Base-by-base conservation (phyloP, 2,113 vertebrate species). In the Pomatostomus ruficeps region DNA sequence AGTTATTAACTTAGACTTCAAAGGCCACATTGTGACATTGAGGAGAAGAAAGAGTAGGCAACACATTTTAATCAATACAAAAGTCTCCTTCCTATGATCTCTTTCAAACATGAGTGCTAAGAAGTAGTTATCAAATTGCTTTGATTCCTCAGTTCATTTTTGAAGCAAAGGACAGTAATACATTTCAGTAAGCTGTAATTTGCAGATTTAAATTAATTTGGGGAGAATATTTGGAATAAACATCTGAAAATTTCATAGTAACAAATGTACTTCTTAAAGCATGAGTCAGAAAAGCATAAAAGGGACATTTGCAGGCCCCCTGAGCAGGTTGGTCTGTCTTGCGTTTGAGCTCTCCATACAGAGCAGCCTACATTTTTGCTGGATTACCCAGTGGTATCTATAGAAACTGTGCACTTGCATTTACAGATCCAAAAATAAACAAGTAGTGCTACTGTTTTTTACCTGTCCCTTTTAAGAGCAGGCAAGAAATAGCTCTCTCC, bases 341-440 rank as follows among this genome's bases (percentile, higher is more conserved):
- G 3, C 66, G 23, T 77, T 88, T 83, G 54, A 94, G 77, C 72
- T 89, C n/a, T 86, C 49, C 26, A 26, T 59, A n/a, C n/a, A 77
- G 59, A 91, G 19, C 33, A 85, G 68, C 61, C 87, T 85, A 68
- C 33, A 79, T 87, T 76, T 72, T 78, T 79, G 16, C 67, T 73
- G 74, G 58, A 66, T 94, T 76, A 79, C 40, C 78, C 49, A 42
- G 46, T 58, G 71, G 67, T 96, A 91, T 91, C 92, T 96, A 80
- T 91, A 94, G 95, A 93, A 95, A 95, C 82, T 71, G 38, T 55
- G 36, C 68, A 67, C 46, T 89, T 87, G 45, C 65, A 85, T 95
- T 67, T 87, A 85, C 63, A 88, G 84, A 85, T 85, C 72, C 68
- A 88, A 93, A 91, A 96, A 95, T 85, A 89, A 96, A 87, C 73